These are phyloP conservation scores for Sitta carolinensis DNA, from an alignment of 2,797 vertebrate species.

Conservation along the genomic window DNA sequence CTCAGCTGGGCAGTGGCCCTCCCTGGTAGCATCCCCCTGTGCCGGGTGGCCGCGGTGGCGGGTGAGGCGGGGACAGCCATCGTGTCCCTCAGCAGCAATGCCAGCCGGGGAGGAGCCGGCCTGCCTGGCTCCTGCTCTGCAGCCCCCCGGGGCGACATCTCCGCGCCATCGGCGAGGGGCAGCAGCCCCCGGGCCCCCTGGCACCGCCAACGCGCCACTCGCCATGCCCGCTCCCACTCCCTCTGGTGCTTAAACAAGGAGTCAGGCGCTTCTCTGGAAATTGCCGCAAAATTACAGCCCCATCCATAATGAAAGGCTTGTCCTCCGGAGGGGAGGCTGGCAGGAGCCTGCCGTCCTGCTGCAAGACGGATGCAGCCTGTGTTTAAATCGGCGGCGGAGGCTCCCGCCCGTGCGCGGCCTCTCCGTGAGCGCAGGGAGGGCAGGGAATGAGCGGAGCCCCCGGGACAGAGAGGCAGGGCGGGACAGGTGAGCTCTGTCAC, in stretches of 20 bases:
- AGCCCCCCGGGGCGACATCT: background rate
- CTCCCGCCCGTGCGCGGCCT: background rate
- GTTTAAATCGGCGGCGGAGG: background rate
- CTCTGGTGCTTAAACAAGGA: background rate
- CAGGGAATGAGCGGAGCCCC: background rate
- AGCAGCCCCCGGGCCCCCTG: accelerated
- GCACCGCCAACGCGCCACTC: accelerated
- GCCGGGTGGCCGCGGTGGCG: background rate
- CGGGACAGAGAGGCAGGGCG: background rate
- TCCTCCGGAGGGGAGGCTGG: constrained; percentile 5
- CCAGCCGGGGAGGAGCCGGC: accelerated
- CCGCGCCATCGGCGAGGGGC: accelerated
- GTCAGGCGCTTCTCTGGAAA: background rate
- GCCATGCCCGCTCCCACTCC: accelerated
- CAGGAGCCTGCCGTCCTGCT: background rate
- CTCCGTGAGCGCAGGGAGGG: background rate
- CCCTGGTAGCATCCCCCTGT: background rate
- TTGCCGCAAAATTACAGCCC: constrained; percentile 14
- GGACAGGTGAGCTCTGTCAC: background rate
- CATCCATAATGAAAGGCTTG: background rate
- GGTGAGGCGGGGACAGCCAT: background rate
- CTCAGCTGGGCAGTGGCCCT: background rate
- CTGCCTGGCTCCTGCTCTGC: background rate
- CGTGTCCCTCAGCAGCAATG: accelerated
- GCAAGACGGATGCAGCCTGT: constrained; percentile 25